phyloP scores from a whole-genome alignment of 2,888 invertebrate species.

The Biston stratarius region DNA sequence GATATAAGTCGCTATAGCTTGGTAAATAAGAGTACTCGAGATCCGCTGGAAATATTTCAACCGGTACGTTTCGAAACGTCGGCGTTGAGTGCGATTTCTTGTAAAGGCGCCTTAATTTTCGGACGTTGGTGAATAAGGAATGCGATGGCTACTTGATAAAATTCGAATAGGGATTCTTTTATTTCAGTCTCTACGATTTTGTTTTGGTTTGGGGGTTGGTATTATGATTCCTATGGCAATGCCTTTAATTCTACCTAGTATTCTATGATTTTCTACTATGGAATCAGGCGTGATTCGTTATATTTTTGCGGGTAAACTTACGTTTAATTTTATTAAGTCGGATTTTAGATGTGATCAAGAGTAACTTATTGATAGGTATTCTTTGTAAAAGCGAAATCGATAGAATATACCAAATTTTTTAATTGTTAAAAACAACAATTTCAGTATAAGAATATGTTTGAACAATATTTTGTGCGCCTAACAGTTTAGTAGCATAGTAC shows the following conservation, averaged over 20 bases:
- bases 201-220: conserved; percentile 16
- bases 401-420: too few relatives aligned
- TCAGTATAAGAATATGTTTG: too few relatives aligned
- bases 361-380: too few relatives aligned
- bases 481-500: too few relatives aligned
- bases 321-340: too few relatives aligned
- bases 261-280: too few relatives aligned
- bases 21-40: conserved; percentile 78
- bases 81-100: conserved; percentile 82
- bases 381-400: too few relatives aligned
- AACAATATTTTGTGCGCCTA: too few relatives aligned
- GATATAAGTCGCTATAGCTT: conserved; percentile 50
- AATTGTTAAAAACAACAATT: too few relatives aligned
- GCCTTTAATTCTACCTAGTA: neutral
- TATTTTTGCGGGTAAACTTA: too few relatives aligned
- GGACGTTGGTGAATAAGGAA: conserved; percentile 83
- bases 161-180: conserved; percentile 50
- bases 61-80: conserved; percentile 54
- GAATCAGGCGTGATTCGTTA: too few relatives aligned
- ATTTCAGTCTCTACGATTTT: conserved; percentile 38
- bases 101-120: conserved; percentile 77
- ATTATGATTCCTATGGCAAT: neutral
- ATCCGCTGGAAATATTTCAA: conserved; percentile 76
- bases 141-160: conserved; percentile 64
- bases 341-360: too few relatives aligned